Conservation (phyloP, 2,888 invertebrate species). For the Morpho achilles region DNA sequence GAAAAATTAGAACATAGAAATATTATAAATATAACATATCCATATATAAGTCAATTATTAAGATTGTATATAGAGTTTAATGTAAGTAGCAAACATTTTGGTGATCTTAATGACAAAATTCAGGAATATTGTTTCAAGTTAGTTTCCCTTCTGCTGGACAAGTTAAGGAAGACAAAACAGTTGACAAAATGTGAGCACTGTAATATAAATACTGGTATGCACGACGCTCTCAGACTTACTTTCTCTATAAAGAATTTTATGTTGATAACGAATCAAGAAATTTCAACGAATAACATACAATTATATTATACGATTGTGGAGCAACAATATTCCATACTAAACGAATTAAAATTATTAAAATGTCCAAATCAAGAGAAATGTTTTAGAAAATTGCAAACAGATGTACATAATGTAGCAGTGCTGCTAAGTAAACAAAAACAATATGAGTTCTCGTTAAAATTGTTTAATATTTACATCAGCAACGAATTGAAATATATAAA, state of each 20-base stretch:
- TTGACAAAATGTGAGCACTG: conserved; percentile 61
- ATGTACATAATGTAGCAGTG: conserved; percentile 62
- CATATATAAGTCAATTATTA: conserved; percentile 53
- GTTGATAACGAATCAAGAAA: conserved; percentile 33
- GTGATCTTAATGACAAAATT: conserved; percentile 31
- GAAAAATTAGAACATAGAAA: conserved; percentile 46
- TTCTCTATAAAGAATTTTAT: conserved; percentile 51
- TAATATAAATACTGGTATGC: conserved; percentile 45
- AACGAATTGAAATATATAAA: conserved; percentile 42
- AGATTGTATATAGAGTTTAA: conserved; percentile 50
- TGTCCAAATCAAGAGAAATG: conserved; percentile 54
- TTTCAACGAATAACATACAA: conserved; percentile 36
- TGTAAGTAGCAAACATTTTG: conserved; percentile 26
- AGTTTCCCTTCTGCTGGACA: conserved; percentile 42
- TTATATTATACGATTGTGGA: conserved; percentile 36
- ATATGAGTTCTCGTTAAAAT: conserved; percentile 50
- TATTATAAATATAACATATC: conserved; percentile 46
- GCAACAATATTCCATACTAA: conserved; percentile 46
- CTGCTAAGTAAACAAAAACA: conserved; percentile 45
- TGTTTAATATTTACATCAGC: conserved; percentile 55
- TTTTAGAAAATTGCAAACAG: conserved; percentile 53
- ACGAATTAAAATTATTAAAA: conserved; percentile 37
- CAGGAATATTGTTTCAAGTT: conserved; percentile 46
- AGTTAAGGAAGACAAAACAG: conserved; percentile 42
- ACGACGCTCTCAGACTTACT: conserved; percentile 54